Percentiles rank a stretch among this genome's conserved stretches.
Evolutionary conservation across 2,113 vertebrate species (phyloP).

Genomic region (Sturnus vulgaris): DNA sequence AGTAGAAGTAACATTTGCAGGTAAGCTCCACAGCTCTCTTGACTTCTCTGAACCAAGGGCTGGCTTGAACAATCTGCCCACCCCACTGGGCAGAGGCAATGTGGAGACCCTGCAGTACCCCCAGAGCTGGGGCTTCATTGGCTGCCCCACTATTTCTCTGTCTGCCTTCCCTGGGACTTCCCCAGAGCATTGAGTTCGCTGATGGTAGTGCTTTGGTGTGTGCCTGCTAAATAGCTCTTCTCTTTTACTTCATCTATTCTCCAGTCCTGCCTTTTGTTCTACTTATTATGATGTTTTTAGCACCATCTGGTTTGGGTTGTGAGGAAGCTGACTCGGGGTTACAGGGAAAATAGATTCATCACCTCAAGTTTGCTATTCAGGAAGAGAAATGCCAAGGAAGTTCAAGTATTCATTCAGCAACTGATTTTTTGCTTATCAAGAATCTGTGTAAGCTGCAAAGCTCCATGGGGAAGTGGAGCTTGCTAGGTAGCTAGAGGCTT

Average conservation of each 20-base stretch:
- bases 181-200: not conserved
- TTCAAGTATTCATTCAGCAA: not conserved
- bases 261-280: not conserved
- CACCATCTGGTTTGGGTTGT: not conserved
- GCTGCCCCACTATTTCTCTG: not conserved
- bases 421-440: not conserved
- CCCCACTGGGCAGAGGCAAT: accelerated
- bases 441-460: not conserved
- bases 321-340: not conserved
- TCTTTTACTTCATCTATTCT: not conserved
- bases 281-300: not conserved
- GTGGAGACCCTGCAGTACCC: not conserved
- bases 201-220: not conserved
- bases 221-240: not conserved
- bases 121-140: not conserved
- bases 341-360: not conserved
- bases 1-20: conserved; percentile 98
- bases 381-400: not conserved
- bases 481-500: not conserved
- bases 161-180: not conserved
- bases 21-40: conserved; percentile 67
- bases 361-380: not conserved
- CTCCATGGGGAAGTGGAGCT: not conserved
- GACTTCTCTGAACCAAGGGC: not conserved
- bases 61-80: not conserved